Evolutionary conservation across 2,797 vertebrate species (phyloP).

Genomic region (Liasis olivaceus): DNA sequence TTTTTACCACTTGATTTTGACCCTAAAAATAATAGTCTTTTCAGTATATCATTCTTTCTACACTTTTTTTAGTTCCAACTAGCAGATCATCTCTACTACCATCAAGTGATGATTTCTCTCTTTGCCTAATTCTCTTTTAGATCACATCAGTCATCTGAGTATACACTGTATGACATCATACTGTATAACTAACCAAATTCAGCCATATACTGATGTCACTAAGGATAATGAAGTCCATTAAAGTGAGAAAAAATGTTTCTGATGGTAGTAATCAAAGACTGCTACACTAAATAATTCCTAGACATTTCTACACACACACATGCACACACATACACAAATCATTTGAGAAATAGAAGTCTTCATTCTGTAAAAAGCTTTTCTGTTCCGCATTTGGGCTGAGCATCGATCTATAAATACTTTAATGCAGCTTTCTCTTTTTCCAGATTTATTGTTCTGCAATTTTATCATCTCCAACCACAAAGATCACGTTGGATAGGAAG

Average conservation of each 20-base stretch:
- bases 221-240: not conserved
- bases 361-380: not conserved
- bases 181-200: not conserved
- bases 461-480: not conserved
- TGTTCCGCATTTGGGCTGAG: not conserved
- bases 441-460: not conserved
- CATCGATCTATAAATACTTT: not conserved
- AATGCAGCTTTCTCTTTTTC: not conserved
- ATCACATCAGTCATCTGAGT: not conserved
- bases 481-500: not conserved
- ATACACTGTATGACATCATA: not conserved
- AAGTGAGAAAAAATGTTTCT: not conserved
- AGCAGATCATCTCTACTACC: not conserved
- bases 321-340: too few species aligned
- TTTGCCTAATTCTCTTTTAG: not conserved
- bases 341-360: not conserved
- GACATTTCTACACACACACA: not conserved
- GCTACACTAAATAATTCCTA: not conserved
- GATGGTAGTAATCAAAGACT: not conserved
- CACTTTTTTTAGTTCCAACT: not conserved
- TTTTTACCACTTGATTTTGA: not conserved
- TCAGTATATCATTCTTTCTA: not conserved
- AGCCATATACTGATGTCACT: not conserved
- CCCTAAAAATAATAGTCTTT: not conserved
- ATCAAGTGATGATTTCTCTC: not conserved